Percentiles rank a stretch among this genome's conserved stretches.
Evolutionary conservation across 2,888 invertebrate species (phyloP).

Genomic region (Polyploca ridens): DNA sequence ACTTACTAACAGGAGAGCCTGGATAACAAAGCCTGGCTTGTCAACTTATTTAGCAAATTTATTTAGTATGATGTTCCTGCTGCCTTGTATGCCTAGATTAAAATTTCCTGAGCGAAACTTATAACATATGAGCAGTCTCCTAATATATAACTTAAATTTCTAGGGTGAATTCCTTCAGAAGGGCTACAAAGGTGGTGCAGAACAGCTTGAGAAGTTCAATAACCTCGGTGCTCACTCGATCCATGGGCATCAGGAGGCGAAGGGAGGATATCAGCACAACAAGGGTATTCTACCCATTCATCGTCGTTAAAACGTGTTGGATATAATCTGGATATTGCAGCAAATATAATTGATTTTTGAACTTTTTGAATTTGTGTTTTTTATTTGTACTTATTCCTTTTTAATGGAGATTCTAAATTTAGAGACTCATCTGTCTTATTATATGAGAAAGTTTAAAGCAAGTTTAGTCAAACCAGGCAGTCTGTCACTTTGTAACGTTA

Average conservation of each 20-base stretch:
- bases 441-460: no score
- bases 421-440: neutral
- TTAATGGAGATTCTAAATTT: neutral
- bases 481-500: no score
- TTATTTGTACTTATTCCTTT: neutral
- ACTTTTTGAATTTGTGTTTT: slow-evolving; percentile 15
- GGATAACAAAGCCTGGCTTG: no score
- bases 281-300: slow-evolving; percentile 84
- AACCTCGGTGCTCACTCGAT: slow-evolving; percentile 86
- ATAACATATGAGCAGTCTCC: neutral
- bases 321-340: slow-evolving; percentile 10
- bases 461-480: no score
- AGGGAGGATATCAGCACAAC: slow-evolving; percentile 82
- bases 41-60: no score
- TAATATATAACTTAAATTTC: slow-evolving; percentile 14
- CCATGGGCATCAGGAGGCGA: slow-evolving; percentile 86
- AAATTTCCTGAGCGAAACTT: no score
- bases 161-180: slow-evolving; percentile 85
- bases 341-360: slow-evolving; percentile 32
- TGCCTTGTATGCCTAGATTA: no score
- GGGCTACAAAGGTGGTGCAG: slow-evolving; percentile 84
- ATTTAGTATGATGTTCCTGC: no score
- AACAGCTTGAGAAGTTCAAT: slow-evolving; percentile 84
- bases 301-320: slow-evolving; percentile 32
- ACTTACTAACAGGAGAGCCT: no score